Conservation (phyloP, 2,888 invertebrate species). For the Gandaritis pyraliata region DNA sequence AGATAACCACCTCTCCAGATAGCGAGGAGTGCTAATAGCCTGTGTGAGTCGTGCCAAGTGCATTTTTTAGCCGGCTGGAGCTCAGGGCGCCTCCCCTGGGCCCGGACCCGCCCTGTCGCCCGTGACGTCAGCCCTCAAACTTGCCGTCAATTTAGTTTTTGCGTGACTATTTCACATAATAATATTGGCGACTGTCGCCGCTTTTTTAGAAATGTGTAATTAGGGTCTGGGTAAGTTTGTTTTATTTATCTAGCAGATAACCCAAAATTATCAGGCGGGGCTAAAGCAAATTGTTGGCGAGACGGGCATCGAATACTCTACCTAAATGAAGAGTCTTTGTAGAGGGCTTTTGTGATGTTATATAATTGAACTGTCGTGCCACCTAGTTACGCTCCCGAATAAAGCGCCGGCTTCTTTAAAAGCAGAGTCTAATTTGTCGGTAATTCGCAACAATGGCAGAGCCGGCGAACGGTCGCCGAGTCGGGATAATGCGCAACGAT, state of each 20-base stretch:
- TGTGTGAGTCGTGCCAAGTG: constrained; percentile 68
- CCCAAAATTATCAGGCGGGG: constrained; percentile 55
- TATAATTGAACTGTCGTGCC: constrained; percentile 65
- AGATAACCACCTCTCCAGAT: constrained; percentile 71
- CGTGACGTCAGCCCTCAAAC: constrained; percentile 76
- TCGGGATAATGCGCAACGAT: constrained; percentile 80
- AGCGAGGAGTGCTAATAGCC: constrained; percentile 76
- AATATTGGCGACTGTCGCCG: constrained; percentile 82
- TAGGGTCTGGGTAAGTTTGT: constrained; percentile 71
- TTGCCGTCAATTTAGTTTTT: constrained; percentile 72
- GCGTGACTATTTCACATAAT: constrained; percentile 73
- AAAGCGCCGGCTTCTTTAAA: constrained; percentile 63
- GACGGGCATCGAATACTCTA: constrained; percentile 41
- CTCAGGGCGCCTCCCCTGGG: constrained; percentile 77
- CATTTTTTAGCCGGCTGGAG: constrained; percentile 63
- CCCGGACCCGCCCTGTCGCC: constrained; percentile 79
- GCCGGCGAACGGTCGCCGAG: constrained; percentile 63
- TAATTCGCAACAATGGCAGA: constrained; percentile 75
- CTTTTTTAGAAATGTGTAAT: constrained; percentile 76
- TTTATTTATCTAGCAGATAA: constrained; percentile 69
- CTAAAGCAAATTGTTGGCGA: constrained; percentile 44
- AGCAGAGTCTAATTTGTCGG: constrained; percentile 75
- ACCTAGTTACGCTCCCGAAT: constrained; percentile 79
- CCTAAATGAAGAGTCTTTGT: constrained; percentile 26
- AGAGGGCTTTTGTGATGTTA: constrained; percentile 46